These are phyloP conservation scores for Episyrphus balteatus DNA, from an alignment of 1,140 invertebrate species.

Conservation along the genomic window DNA sequence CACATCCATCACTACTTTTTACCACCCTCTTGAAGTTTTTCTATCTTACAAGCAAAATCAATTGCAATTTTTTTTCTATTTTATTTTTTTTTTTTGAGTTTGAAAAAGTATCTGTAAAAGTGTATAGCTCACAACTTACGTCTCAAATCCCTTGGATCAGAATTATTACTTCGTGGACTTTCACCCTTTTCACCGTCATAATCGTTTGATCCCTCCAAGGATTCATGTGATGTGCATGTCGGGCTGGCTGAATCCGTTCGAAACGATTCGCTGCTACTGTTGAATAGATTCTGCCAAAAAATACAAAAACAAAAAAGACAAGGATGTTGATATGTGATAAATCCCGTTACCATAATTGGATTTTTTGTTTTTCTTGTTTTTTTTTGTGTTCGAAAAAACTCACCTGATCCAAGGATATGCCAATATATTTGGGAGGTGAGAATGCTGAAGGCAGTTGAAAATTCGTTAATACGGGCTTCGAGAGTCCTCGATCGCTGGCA, in stretches of 20 bases:
- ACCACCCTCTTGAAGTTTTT: too few species aligned
- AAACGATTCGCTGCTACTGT: constrained; percentile 36
- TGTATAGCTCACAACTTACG: constrained; percentile 21
- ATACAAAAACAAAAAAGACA: constrained; percentile 25
- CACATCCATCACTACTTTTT: too few species aligned
- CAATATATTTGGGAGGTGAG: constrained; percentile 35
- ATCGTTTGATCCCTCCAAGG: constrained; percentile 37
- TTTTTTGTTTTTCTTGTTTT: neutral
- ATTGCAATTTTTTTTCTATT: too few species aligned
- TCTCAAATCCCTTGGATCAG: constrained; percentile 37
- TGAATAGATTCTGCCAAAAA: constrained; percentile 31
- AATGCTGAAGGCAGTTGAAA: constrained; percentile 35
- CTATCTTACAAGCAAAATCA: too few species aligned
- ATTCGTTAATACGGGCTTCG: constrained; percentile 34
- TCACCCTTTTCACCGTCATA: constrained; percentile 37
- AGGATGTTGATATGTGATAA: constrained; percentile 3
- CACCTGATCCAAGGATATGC: constrained; percentile 36
- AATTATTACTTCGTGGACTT: constrained; percentile 36
- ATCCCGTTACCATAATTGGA: neutral
- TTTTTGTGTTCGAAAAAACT: constrained; percentile 6
- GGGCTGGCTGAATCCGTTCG: constrained; percentile 36
- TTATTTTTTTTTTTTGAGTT: too few species aligned
- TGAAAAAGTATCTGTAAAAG: too few species aligned
- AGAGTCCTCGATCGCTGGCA: constrained; percentile 28
- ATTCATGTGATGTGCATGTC: constrained; percentile 36